Percentiles rank a stretch among this genome's conserved stretches.
Conservation (phyloP, 1,140 invertebrate genomes). For the Pseudomyrmex sp. region DNA sequence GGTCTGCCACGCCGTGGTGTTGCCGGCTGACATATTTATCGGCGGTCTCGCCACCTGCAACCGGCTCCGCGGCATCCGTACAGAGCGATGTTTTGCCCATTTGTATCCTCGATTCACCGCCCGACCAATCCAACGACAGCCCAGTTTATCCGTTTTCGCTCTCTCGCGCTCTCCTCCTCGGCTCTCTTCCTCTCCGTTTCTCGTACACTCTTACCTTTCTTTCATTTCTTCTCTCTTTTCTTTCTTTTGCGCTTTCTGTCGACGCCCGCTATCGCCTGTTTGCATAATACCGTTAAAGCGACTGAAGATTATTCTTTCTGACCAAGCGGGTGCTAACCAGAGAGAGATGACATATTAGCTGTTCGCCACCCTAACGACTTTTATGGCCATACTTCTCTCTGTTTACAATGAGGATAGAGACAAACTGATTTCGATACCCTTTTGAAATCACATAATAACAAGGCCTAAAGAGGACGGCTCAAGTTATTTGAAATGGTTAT, state of each 20-base stretch:
- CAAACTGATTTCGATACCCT: background rate
- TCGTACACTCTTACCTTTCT: slow-evolving; percentile 29
- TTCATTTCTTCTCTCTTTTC: background rate
- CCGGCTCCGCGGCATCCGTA: slow-evolving; percentile 79
- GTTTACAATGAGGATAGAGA: background rate
- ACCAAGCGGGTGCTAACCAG: slow-evolving; percentile 1
- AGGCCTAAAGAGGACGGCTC: background rate
- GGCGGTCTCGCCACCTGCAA: slow-evolving; percentile 82
- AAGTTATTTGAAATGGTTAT: background rate
- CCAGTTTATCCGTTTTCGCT: slow-evolving; percentile 71
- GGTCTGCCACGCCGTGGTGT: slow-evolving; percentile 76
- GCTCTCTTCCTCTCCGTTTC: slow-evolving; percentile 57
- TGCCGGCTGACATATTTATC: slow-evolving; percentile 84
- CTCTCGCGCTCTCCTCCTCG: slow-evolving; percentile 57
- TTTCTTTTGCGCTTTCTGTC: slow-evolving; percentile 1
- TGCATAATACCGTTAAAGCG: slow-evolving; percentile 23
- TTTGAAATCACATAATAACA: background rate
- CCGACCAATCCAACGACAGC: slow-evolving; percentile 69
- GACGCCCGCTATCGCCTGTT: slow-evolving; percentile 12
- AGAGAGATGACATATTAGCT: slow-evolving; percentile 72
- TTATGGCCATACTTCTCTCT: background rate
- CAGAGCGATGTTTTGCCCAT: slow-evolving; percentile 77
- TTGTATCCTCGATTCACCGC: slow-evolving; percentile 72
- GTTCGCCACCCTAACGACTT: slow-evolving; percentile 24
- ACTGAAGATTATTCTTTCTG: slow-evolving; percentile 43